Percentiles rank a stretch among this genome's conserved stretches.
phyloP scores from a whole-genome alignment of 1,140 invertebrate species.

The Cydia fagiglandana region DNA sequence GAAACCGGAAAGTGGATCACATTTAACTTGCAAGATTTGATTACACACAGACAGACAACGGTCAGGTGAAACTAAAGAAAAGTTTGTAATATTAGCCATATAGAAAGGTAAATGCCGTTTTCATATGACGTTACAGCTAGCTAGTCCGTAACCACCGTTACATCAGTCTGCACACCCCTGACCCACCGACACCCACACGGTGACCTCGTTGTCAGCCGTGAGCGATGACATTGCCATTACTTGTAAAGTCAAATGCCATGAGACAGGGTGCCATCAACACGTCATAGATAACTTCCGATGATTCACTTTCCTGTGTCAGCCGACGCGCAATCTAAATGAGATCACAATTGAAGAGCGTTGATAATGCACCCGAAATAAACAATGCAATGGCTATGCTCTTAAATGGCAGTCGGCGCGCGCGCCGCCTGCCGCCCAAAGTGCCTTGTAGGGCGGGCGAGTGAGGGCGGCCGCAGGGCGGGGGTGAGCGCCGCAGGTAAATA shows the following conservation, averaged over 20 bases:
- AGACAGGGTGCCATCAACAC: neutral
- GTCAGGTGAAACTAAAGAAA: too few species aligned
- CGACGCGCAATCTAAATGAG: conserved; percentile 3
- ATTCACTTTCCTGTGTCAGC: neutral
- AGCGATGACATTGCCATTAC: neutral
- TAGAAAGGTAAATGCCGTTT: too few species aligned
- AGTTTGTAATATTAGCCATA: too few species aligned
- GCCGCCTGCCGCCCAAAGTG: conserved; percentile 21
- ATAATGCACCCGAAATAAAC: conserved; percentile 30
- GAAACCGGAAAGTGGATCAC: too few species aligned
- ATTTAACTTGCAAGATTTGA: too few species aligned
- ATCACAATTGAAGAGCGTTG: conserved; percentile 15
- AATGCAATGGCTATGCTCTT: conserved; percentile 40
- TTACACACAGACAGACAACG: too few species aligned
- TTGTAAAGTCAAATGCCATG: conserved; percentile 7
- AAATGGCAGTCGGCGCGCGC: conserved; percentile 45
- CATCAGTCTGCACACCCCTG: neutral
- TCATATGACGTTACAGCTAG: too few species aligned
- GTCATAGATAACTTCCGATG: neutral
- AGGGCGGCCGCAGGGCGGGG: conserved; percentile 5
- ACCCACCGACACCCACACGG: neutral
- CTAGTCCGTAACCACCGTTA: too few species aligned
- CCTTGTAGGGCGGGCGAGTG: conserved; percentile 43
- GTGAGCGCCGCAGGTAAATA: conserved; percentile 37
- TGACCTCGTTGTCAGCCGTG: neutral